Percentiles rank a stretch among this genome's conserved stretches.
Conservation (phyloP, 2,797 vertebrate genomes). For the Crax fasciolata region DNA sequence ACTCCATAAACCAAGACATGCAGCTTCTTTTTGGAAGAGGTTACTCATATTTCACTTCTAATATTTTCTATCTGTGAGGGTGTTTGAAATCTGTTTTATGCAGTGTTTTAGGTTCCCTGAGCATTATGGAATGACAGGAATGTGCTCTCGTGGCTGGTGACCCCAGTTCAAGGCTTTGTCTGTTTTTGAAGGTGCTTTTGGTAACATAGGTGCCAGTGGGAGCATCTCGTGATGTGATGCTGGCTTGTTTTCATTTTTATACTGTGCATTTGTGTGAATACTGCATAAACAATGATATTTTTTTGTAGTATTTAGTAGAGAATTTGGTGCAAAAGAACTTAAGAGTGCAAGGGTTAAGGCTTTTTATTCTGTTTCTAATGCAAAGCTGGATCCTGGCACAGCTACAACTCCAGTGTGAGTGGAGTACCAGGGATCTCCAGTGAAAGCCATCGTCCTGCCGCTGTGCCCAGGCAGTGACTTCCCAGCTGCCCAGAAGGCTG, state of each 20-base stretch:
- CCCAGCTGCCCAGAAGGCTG: not conserved
- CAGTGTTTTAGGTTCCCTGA: not conserved
- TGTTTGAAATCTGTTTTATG: not conserved
- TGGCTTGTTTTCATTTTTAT: not conserved
- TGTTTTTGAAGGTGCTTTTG: not conserved
- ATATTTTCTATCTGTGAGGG: not conserved
- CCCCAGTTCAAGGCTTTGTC: not conserved
- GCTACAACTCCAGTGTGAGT: rapidly evolving
- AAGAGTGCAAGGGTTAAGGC: not conserved
- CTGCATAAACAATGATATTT: not conserved
- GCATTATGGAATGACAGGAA: not conserved
- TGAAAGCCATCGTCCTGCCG: not conserved
- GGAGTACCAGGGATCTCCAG: not conserved
- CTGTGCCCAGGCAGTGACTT: not conserved
- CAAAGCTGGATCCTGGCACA: too few species aligned
- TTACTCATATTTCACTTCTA: not conserved
- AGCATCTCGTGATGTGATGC: not conserved
- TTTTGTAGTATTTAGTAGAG: not conserved
- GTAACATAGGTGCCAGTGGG: not conserved
- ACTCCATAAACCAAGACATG: not conserved
- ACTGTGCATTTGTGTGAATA: not conserved
- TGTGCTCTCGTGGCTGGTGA: not conserved
- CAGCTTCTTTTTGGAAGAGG: not conserved
- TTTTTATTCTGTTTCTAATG: not conserved
- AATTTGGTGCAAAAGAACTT: not conserved